Percentiles rank a stretch among this genome's conserved stretches.
Conservation (phyloP, 2,888 invertebrate species). For the Acanthococcus lagerstroemiae region DNA sequence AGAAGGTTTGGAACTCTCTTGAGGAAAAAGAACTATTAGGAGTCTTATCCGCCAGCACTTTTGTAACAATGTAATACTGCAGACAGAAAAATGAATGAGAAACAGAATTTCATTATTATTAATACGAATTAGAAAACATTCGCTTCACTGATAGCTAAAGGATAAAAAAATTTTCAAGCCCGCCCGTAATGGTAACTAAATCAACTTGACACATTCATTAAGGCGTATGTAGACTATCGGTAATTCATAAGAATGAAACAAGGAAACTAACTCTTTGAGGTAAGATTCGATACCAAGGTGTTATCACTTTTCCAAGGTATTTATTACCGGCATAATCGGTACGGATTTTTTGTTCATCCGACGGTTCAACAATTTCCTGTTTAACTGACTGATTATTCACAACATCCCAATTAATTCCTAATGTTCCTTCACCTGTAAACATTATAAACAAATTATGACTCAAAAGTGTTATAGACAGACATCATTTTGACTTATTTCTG, state of each 20-base stretch:
- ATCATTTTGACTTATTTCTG: neutral
- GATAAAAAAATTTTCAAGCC: too few relatives aligned
- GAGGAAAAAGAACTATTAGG: slow-evolving; percentile 61
- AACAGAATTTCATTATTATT: neutral
- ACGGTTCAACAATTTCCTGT: neutral
- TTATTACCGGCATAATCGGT: neutral
- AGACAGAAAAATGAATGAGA: slow-evolving; percentile 10
- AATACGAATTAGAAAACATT: too few relatives aligned
- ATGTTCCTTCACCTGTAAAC: neutral
- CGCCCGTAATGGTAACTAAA: too few relatives aligned
- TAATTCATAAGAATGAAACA: too few relatives aligned
- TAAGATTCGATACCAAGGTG: slow-evolving; percentile 14
- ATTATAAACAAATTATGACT: neutral
- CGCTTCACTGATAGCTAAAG: too few relatives aligned
- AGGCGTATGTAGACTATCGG: too few relatives aligned
- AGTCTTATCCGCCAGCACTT: slow-evolving; percentile 54
- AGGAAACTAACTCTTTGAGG: slow-evolving; percentile 8
- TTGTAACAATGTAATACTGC: slow-evolving; percentile 56
- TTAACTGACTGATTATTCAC: neutral
- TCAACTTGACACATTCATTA: too few relatives aligned
- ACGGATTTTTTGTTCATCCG: slow-evolving; percentile 1
- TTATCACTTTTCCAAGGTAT: slow-evolving; percentile 8
- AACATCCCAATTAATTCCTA: slow-evolving; percentile 12
- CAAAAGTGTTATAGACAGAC: neutral
- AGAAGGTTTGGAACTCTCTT: slow-evolving; percentile 51